Conservation (phyloP, 2,888 invertebrate species). For the Anodontia alba region DNA sequence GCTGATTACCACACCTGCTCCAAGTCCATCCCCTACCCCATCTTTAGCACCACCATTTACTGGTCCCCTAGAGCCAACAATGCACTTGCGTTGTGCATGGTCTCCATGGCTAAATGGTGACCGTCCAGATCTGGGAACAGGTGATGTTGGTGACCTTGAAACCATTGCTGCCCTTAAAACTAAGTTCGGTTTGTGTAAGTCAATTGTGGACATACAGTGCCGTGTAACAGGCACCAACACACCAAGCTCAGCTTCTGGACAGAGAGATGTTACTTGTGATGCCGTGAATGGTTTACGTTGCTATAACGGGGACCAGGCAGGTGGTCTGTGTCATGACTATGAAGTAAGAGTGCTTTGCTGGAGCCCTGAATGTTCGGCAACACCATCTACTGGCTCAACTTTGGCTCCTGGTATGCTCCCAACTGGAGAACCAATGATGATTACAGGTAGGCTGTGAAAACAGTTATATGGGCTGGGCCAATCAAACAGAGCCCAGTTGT, state of each 20-base stretch:
- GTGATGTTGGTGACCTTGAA: constrained; percentile 72
- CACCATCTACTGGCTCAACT: constrained; percentile 4
- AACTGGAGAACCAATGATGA: constrained; percentile 26
- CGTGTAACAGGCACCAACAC: constrained; percentile 69
- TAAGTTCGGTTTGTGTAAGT: constrained; percentile 71
- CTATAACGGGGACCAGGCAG: constrained; percentile 70
- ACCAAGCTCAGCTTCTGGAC: constrained; percentile 65
- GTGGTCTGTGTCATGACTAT: constrained; percentile 90
- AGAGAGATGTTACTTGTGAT: constrained; percentile 76
- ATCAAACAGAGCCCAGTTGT: too few relatives aligned
- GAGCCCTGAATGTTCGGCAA: constrained; percentile 55
- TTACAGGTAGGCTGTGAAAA: constrained; percentile 44
- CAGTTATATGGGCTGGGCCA: too few relatives aligned
- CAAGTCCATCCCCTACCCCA: neutral
- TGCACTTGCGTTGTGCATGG: constrained; percentile 70
- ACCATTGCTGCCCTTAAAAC: constrained; percentile 64
- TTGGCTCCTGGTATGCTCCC: constrained; percentile 29
- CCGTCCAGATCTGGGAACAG: constrained; percentile 62
- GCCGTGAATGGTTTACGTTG: constrained; percentile 76
- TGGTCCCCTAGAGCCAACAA: constrained; percentile 39
- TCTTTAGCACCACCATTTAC: constrained; percentile 3
- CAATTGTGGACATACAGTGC: constrained; percentile 71
- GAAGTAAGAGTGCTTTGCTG: constrained; percentile 92
- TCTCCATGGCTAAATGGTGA: constrained; percentile 75
- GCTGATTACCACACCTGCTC: constrained; percentile 37